Conservation (phyloP, 2,113 vertebrate species). For the Hiodon tergisus region DNA sequence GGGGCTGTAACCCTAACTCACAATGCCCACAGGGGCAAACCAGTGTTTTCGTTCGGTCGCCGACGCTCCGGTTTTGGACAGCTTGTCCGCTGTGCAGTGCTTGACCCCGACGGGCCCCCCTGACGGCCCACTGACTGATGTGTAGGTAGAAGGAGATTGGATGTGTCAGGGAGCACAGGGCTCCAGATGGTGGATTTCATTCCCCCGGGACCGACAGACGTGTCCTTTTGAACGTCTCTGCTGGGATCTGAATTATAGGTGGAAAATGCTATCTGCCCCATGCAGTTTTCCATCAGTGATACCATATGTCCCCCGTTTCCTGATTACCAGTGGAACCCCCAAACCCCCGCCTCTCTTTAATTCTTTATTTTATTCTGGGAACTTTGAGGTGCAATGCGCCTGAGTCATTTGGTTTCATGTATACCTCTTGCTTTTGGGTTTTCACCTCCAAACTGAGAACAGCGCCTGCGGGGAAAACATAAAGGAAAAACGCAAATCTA, state of each 20-base stretch:
- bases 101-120: constrained; percentile 27
- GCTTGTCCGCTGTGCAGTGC: constrained; percentile 21
- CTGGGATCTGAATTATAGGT: constrained; percentile 39
- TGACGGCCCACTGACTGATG: constrained; percentile 32
- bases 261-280: constrained; percentile 53
- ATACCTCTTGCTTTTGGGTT: background rate
- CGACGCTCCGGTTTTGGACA: constrained; percentile 26
- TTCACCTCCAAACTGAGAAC: background rate
- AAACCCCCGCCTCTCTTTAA: background rate
- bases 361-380: background rate
- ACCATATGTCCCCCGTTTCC: constrained; percentile 48
- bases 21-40: no score
- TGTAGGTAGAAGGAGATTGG: constrained; percentile 55
- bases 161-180: constrained; percentile 45
- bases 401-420: constrained; percentile 13
- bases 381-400: background rate
- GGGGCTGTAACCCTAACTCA: no score
- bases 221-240: constrained; percentile 31
- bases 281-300: constrained; percentile 38
- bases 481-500: background rate
- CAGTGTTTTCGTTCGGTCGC: background rate
- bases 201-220: constrained; percentile 35
- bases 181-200: constrained; percentile 53
- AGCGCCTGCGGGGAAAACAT: constrained; percentile 5
- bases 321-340: constrained; percentile 12